Evolutionary conservation across 2,888 invertebrate genomes (phyloP).

Genomic region (Epinotia brunnichana): DNA sequence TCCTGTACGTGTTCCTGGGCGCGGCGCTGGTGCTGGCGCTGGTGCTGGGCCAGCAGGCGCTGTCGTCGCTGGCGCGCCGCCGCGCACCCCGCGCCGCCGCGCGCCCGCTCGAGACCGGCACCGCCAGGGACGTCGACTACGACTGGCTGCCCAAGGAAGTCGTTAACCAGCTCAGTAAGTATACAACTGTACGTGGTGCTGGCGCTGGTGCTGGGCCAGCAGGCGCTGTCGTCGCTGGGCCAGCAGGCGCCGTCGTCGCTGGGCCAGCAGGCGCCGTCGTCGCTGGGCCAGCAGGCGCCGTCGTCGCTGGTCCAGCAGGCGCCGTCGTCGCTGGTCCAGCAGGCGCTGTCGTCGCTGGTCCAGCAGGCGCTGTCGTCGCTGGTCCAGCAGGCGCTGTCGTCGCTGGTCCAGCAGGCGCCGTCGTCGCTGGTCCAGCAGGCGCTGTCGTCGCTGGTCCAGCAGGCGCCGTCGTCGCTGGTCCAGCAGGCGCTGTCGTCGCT

Average conservation of each 20-base stretch:
- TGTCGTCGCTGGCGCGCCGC: conserved; percentile 92
- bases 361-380: too few species aligned
- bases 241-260: conserved; percentile 90
- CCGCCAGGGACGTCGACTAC: conserved; percentile 96
- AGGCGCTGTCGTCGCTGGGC: conserved; percentile 92
- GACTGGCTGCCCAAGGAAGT: conserved; percentile 99
- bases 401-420: too few species aligned
- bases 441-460: too few species aligned
- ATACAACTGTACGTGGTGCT: conserved; percentile 97
- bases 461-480: too few species aligned
- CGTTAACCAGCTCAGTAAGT: conserved; percentile 91
- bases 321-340: too few species aligned
- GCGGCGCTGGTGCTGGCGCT: conserved; percentile 94
- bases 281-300: too few species aligned
- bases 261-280: conserved; percentile 80
- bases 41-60: conserved; percentile 94
- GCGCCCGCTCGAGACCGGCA: conserved; percentile 94
- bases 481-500: too few species aligned
- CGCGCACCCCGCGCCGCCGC: conserved; percentile 83
- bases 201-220: conserved; percentile 94
- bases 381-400: too few species aligned
- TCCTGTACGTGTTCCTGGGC: conserved; percentile 97
- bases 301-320: too few species aligned
- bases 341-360: too few species aligned
- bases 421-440: too few species aligned